Percentiles rank a stretch among this genome's conserved stretches.
phyloP scores from a whole-genome alignment of 1,140 invertebrate genomes.

The Drosophila watanabei region DNA sequence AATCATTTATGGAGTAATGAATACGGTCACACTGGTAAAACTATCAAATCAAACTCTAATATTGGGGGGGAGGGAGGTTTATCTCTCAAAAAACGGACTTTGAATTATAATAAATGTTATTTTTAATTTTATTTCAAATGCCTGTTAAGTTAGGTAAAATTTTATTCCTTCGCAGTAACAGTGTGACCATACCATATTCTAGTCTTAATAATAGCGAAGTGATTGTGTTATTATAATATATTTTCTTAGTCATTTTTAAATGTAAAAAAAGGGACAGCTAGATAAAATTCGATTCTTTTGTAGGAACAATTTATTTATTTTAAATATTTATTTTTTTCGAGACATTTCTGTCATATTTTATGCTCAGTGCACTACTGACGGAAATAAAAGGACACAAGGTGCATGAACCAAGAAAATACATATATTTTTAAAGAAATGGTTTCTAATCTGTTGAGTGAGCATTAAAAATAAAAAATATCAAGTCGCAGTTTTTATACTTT shows the following conservation, averaged over 20 bases:
- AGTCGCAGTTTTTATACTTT: not conserved
- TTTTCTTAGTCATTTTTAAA: no score
- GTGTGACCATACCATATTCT: no score
- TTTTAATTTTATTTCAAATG: not conserved
- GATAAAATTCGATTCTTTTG: not conserved
- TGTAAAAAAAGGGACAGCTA: no score
- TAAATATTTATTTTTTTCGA: not conserved
- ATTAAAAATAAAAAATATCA: not conserved
- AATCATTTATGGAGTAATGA: constrained; percentile 30
- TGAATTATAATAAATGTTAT: not conserved
- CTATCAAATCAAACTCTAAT: not conserved
- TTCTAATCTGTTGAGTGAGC: not conserved
- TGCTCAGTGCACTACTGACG: not conserved
- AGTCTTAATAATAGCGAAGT: no score
- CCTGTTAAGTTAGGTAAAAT: not conserved
- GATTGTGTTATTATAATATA: no score
- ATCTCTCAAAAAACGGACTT: no score
- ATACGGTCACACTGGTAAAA: constrained; percentile 20
- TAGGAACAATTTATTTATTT: not conserved
- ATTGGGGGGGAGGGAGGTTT: no score
- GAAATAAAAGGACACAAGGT: constrained; percentile 1
- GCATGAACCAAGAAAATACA: constrained; percentile 4
- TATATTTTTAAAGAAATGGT: constrained; percentile 6
- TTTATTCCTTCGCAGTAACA: no score
- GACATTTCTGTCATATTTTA: not conserved